Base-by-base conservation (phyloP, 2,888 invertebrate species). In the Diploptera punctata region DNA sequence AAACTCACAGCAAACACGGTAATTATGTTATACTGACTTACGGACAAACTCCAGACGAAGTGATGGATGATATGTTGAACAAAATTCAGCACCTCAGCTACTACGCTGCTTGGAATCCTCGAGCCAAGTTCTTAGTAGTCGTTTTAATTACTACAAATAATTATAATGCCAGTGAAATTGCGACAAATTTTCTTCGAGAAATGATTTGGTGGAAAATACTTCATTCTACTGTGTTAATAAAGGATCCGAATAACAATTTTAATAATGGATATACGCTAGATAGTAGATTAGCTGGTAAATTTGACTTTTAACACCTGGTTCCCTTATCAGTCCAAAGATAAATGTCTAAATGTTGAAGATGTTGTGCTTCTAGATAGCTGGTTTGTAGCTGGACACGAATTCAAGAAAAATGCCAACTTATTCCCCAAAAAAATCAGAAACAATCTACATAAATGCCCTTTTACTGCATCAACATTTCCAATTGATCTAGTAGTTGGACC, bases 301-400 rank as follows among this genome's bases (percentile, higher is more conserved):
- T n/a, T n/a, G n/a, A n/a, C n/a, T n/a, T n/a, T n/a, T n/a, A n/a
- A 65, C 26, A 44, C 65, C n/a, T 65, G 65, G 65, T 47, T 65
- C 26, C 65, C 65, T 43, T 65, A 65, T 26, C 65, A 65, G n/a
- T 16, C 24, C n/a, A 44, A n/a, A 26, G n/a, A 29, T 10, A 26
- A 44, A 29, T 65, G 65, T 65, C 26, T n/a, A 2, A 18, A 2
- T 18, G 29, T 65, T 21, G 26, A 47, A 10, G 18, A 65, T 0
- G 44, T 29, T 1, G 26, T 26, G 3, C 16, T 44, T 13, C 13
- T 65, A 13, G 65, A 44, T n/a, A 47, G 2, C 1, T 65, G 65
- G 65, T 7, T 44, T 10, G 16, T 47, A 29, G 18, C 44, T 21
- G 44, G 16, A 10, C 5, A n/a, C 2, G 26, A 18, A n/a, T 5